Conservation (phyloP, 1,140 invertebrate species). For the Galendromus occidentalis region DNA sequence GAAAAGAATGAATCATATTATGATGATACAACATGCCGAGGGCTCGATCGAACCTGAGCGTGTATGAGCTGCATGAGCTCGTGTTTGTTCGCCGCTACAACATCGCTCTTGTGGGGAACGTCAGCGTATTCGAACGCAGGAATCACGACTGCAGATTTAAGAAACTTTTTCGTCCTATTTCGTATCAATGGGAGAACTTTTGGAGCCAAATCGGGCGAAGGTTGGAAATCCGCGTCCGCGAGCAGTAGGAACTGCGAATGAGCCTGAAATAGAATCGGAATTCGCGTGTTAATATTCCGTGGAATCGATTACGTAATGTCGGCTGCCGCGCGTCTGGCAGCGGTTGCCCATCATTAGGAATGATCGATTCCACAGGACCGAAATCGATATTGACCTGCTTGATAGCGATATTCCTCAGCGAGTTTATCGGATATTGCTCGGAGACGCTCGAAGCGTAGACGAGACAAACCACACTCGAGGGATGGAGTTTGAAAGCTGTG, state of each 20-base stretch:
- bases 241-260: constrained; percentile 20
- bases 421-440: constrained; percentile 22
- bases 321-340: too few relatives aligned
- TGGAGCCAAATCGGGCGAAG: constrained; percentile 20
- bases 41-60: background rate
- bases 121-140: constrained; percentile 24
- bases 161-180: background rate
- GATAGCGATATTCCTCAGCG: constrained; percentile 21
- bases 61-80: constrained; percentile 23
- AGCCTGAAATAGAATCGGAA: constrained; percentile 18
- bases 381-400: constrained; percentile 16
- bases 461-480: constrained; percentile 11
- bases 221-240: constrained; percentile 23
- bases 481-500: background rate
- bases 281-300: too few relatives aligned
- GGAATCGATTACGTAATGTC: too few relatives aligned
- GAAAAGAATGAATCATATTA: too few relatives aligned
- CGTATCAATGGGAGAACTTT: constrained; percentile 16
- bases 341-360: too few relatives aligned
- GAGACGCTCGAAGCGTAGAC: constrained; percentile 16
- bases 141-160: constrained; percentile 20
- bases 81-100: constrained; percentile 22
- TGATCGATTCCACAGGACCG: background rate
- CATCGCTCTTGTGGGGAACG: constrained; percentile 20
- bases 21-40: too few relatives aligned